These are phyloP conservation scores for Temnothorax curvispinosus DNA, from an alignment of 1,140 invertebrate genomes.

Conservation along the genomic window DNA sequence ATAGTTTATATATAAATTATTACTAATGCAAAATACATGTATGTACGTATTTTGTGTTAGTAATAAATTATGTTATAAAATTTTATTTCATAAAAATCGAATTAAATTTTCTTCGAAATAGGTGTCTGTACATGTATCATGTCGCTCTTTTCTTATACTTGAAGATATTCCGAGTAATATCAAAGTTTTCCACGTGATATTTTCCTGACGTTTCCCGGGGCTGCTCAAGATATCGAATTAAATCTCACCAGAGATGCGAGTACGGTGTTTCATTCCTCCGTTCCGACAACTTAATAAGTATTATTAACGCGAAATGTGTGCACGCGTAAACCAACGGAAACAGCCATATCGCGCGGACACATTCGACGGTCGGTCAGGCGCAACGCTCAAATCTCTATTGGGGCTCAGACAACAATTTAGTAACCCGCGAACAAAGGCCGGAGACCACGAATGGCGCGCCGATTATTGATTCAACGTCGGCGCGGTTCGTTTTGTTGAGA, in stretches of 20 bases:
- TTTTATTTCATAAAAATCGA: background rate
- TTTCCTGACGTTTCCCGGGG: background rate
- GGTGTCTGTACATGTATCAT: background rate
- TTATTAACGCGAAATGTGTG: conserved; percentile 29
- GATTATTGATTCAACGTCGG: conserved; percentile 55
- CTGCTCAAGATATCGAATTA: conserved; percentile 5
- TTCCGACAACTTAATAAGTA: conserved; percentile 48
- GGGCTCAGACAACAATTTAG: conserved; percentile 52
- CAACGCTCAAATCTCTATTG: conserved; percentile 4
- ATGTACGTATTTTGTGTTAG: too few relatives aligned
- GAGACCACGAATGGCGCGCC: conserved; percentile 40
- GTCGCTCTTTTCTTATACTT: background rate
- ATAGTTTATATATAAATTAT: background rate
- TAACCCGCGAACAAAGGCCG: conserved; percentile 31
- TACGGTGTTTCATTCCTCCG: conserved; percentile 23
- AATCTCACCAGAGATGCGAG: conserved; percentile 1
- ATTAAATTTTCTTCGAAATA: background rate
- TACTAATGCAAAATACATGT: too few relatives aligned
- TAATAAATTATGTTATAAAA: background rate
- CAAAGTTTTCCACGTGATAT: background rate
- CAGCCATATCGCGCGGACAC: background rate
- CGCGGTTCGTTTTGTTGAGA: conserved; percentile 40
- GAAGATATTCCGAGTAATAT: background rate
- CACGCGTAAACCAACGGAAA: conserved; percentile 36
- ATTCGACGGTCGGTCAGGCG: background rate